Conservation (phyloP, 2,888 invertebrate genomes). For the Trissolcus japonicus region DNA sequence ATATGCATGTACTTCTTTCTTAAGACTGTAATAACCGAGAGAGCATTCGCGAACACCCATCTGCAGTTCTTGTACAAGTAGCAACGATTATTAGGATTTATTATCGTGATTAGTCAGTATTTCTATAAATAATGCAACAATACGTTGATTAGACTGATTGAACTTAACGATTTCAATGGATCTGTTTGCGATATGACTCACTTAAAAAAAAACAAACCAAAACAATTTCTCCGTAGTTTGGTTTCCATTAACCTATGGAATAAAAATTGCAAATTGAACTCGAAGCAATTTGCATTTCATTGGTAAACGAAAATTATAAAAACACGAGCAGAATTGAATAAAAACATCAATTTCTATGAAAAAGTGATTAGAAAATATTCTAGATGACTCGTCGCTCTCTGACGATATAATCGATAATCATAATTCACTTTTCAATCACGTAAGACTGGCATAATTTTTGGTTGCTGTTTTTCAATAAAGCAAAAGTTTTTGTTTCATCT, state of each 20-base stretch:
- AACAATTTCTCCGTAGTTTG: too few relatives aligned
- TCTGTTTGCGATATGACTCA: conserved; percentile 5
- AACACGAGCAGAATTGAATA: neutral
- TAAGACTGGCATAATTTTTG: too few relatives aligned
- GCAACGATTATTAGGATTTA: conserved; percentile 40
- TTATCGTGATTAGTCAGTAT: conserved; percentile 29
- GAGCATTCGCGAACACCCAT: conserved; percentile 24
- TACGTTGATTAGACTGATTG: conserved; percentile 12
- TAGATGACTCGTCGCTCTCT: too few relatives aligned
- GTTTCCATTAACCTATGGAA: neutral
- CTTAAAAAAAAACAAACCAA: neutral
- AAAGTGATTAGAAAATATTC: too few relatives aligned
- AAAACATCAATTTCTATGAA: too few relatives aligned
- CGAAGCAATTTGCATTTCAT: too few relatives aligned
- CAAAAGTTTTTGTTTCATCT: too few relatives aligned
- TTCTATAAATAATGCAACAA: conserved; percentile 41
- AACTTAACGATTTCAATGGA: neutral
- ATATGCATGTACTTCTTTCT: neutral
- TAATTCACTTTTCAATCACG: too few relatives aligned
- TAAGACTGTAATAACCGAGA: conserved; percentile 20
- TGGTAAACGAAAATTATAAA: neutral
- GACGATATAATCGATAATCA: too few relatives aligned
- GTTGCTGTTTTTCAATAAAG: too few relatives aligned
- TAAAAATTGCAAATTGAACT: too few relatives aligned
- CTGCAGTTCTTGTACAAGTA: conserved; percentile 20